Percentiles rank a stretch among this genome's conserved stretches.
These are phyloP conservation scores for Brachionus angularis DNA, from an alignment of 1,140 invertebrate genomes.

Conservation along the genomic window DNA sequence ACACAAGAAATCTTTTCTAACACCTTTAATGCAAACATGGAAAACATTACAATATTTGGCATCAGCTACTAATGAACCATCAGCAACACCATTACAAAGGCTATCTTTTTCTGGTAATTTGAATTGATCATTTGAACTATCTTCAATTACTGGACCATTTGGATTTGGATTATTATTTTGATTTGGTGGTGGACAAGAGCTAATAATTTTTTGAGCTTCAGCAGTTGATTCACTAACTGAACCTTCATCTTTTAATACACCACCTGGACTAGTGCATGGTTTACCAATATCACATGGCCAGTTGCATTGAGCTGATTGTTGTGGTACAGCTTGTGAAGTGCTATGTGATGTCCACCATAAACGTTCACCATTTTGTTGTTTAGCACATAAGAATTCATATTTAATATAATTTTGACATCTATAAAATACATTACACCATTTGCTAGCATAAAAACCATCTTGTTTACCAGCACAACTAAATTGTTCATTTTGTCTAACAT, in stretches of 20 bases:
- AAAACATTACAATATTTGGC: conserved; percentile 24
- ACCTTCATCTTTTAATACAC: neutral
- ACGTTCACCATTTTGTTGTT: neutral
- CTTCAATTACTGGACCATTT: neutral
- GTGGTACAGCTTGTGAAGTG: neutral
- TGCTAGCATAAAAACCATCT: conserved; percentile 42
- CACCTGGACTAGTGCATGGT: conserved; percentile 24
- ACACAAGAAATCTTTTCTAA: conserved; percentile 23
- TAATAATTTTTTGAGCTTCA: neutral
- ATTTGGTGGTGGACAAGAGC: neutral
- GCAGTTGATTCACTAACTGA: neutral
- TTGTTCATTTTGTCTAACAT: conserved; percentile 15
- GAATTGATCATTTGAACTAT: conserved; percentile 18
- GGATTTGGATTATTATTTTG: neutral
- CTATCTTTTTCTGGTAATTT: neutral
- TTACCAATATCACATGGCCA: conserved; percentile 38
- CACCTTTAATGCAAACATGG: conserved; percentile 13
- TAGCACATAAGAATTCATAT: conserved; percentile 31
- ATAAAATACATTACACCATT: conserved; percentile 44
- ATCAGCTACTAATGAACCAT: conserved; percentile 25
- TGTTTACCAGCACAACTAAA: conserved; percentile 19
- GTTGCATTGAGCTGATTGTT: neutral
- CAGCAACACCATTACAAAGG: neutral
- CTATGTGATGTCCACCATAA: conserved; percentile 40
- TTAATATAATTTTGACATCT: conserved; percentile 15